Base-by-base conservation (phyloP, 2,113 vertebrate species). In the Mormyrus lacerda region DNA sequence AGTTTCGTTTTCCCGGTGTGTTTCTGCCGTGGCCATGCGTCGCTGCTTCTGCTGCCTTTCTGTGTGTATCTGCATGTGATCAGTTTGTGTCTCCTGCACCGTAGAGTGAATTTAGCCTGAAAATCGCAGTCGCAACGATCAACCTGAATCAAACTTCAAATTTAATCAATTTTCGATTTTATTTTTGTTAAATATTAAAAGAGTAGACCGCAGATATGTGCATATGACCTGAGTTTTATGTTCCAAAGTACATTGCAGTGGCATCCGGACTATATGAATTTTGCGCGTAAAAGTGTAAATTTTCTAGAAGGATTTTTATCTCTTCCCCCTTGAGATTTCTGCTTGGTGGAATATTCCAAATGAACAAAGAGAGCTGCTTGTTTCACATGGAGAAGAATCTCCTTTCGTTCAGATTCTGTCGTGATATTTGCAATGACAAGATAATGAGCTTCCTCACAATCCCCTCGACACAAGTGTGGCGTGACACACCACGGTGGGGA, bases 381-480 rank as follows among this genome's bases (percentile, higher is more conserved):
- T 85, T 55, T 51, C 42, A 39, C 47, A 13, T 89, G 82, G 13
- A 44, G 24, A 61, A 39, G 44, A 89, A 85, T 31, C 13, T 65
- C 83, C 42, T 53, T 69, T 24, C n/a, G 61, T 45, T 89, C 61
- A 65, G 24, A 86, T 65, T 85, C 53, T 69, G 55, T 73, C 55
- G 83, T 73, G 53, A 86, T 87, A 87, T 89, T 55, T 86, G 44
- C 47, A 86, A 89, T 86, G 55, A 89, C 82, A 73, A 69, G 84
- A 85, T 89, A 89, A 86, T 89, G 88, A 89, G 88, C 82, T 44
- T 27, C 39, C 55, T 51, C 39, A 53, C 53, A 42, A 89, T 84
- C 42, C 83, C 88, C 39, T 13, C 82, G 88, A 89, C 53, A 89
- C 88, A 19, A 85, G 82, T 89, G 51, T 24, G 10, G 27, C 24